Conservation (phyloP, 2,888 invertebrate genomes). For the Erebia epiphron region DNA sequence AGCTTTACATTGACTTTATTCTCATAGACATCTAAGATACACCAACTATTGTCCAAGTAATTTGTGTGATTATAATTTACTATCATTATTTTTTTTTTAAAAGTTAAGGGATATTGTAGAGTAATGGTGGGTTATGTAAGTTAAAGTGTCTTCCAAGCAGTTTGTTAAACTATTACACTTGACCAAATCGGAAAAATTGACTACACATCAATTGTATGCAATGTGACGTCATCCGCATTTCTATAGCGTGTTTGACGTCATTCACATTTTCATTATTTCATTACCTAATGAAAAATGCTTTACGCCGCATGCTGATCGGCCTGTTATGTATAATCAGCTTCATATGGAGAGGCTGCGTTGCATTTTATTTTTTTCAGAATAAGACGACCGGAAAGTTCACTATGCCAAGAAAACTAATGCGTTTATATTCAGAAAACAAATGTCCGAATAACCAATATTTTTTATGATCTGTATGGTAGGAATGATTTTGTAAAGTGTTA, state of each 20-base stretch:
- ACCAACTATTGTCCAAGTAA: conserved; percentile 30
- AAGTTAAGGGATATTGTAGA: neutral
- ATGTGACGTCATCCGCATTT: neutral
- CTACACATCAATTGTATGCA: neutral
- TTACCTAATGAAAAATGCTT: no score
- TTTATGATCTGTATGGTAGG: neutral
- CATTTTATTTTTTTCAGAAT: neutral
- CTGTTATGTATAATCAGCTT: neutral
- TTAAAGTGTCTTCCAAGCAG: neutral
- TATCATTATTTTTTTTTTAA: neutral
- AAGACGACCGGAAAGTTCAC: neutral
- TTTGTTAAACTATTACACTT: neutral
- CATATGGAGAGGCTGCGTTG: neutral
- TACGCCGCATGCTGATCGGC: no score
- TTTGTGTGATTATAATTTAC: conserved; percentile 21
- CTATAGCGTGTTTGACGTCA: neutral
- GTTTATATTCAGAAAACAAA: neutral
- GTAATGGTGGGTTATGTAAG: neutral
- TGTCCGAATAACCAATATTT: no score
- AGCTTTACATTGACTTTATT: conserved; percentile 30
- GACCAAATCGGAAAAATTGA: no score
- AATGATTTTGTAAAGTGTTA: neutral
- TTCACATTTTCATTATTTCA: neutral
- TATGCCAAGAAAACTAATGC: neutral
- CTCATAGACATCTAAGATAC: conserved; percentile 29